These are phyloP conservation scores for Enoplosus armatus DNA, from an alignment of 2,797 vertebrate genomes.

Conservation along the genomic window DNA sequence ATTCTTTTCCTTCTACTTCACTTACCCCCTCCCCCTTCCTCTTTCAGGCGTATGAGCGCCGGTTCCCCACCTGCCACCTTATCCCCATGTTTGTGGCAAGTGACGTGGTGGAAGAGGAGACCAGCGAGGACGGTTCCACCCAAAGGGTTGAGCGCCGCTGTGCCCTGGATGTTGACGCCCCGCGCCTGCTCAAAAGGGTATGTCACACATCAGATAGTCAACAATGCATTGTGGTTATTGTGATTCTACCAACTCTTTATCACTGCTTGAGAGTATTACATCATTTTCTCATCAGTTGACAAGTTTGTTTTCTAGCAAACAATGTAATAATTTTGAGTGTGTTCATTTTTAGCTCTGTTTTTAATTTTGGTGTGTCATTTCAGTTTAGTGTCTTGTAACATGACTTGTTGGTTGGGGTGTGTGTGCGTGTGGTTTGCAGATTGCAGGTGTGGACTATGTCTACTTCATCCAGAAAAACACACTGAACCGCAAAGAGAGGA, in stretches of 20 bases:
- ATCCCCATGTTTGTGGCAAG: constrained; percentile 99
- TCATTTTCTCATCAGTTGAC: not conserved
- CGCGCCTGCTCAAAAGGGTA: constrained; percentile 95
- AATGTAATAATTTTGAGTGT: not conserved
- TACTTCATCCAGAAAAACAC: constrained; percentile 98
- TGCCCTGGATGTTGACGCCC: constrained; percentile 97
- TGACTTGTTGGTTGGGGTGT: too few species aligned
- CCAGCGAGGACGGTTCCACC: constrained; percentile 88
- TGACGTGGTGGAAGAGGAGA: constrained; percentile 90
- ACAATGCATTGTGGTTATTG: not conserved
- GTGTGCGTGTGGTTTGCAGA: constrained; percentile 81
- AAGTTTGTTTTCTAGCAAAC: not conserved
- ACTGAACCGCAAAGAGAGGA: constrained; percentile 92
- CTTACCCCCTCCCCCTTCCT: constrained; percentile 11
- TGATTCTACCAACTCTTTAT: not conserved
- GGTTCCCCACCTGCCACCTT: constrained; percentile 96
- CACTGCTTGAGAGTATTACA: not conserved
- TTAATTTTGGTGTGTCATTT: not conserved
- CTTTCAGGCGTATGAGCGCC: constrained; percentile 94
- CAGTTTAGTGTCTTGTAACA: not conserved
- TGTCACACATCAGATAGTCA: not conserved
- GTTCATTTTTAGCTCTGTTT: not conserved
- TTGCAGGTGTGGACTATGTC: constrained; percentile 97
- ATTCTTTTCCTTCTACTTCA: not conserved
- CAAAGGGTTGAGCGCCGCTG: constrained; percentile 92